A percentile compares a stretch with the other conserved stretches of the same genome.
Evolutionary conservation across 2,113 vertebrate species (phyloP).

Genomic region (Neotragus moschatus): DNA sequence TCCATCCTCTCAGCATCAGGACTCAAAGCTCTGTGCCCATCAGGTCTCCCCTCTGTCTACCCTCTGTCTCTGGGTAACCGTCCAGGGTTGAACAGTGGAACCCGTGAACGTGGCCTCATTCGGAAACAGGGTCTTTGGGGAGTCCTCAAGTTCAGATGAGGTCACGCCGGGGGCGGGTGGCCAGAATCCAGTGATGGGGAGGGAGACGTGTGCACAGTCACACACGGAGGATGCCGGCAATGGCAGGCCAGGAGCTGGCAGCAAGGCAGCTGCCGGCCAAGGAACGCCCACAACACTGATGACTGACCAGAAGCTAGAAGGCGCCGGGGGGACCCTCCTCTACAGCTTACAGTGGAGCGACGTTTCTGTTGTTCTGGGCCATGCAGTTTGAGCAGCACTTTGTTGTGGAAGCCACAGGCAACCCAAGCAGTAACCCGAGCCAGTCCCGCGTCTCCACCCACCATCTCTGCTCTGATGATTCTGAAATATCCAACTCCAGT

Average conservation of each 20-base stretch:
- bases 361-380: not conserved
- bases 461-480: not conserved
- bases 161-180: not conserved
- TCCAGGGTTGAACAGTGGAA: not conserved
- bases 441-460: rapidly evolving
- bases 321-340: not conserved
- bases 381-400: not conserved
- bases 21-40: not conserved
- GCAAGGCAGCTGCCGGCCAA: not conserved
- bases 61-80: not conserved
- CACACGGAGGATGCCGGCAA: not conserved
- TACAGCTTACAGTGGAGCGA: rapidly evolving
- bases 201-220: not conserved
- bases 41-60: not conserved
- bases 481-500: not conserved
- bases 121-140: not conserved
- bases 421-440: rapidly evolving
- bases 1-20: not conserved
- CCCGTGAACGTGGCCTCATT: not conserved
- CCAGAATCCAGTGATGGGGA: not conserved
- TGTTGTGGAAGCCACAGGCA: not conserved
- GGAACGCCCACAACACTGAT: rapidly evolving
- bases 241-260: not conserved
- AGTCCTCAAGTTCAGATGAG: not conserved
- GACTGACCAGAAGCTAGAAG: not conserved